phyloP scores from a whole-genome alignment of 2,113 vertebrate genomes.

The Mirounga angustirostris region DNA sequence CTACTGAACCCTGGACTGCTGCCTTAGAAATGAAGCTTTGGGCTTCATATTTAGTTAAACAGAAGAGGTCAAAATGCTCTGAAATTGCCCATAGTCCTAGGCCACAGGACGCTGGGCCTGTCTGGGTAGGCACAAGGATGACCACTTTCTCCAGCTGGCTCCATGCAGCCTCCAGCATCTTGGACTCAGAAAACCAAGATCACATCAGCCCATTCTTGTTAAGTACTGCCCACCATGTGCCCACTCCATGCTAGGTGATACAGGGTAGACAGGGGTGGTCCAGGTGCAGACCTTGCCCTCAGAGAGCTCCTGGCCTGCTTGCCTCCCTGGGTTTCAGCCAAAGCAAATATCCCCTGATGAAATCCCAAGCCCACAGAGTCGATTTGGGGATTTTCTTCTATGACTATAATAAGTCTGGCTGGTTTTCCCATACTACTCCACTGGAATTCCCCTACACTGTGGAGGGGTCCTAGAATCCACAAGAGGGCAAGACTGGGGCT shows the following conservation, averaged over 20 bases:
- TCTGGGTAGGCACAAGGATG: neutral
- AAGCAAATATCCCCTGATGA: conserved; percentile 8
- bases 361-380: neutral
- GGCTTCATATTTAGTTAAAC: conserved; percentile 9
- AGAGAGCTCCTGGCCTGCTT: neutral
- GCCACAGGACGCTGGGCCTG: neutral
- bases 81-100: neutral
- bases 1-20: neutral
- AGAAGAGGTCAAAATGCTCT: conserved; percentile 12
- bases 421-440: neutral
- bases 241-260: neutral
- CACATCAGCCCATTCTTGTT: neutral
- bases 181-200: neutral
- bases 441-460: neutral
- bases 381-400: neutral
- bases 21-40: conserved; percentile 15
- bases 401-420: neutral
- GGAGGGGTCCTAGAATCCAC: neutral
- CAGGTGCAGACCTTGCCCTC: neutral
- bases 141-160: neutral
- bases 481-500: neutral
- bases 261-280: neutral
- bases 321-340: neutral
- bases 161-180: neutral
- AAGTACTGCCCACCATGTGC: neutral